Percentiles rank a stretch among this genome's conserved stretches.
Conservation (phyloP, 2,888 invertebrate genomes). For the Heteromyza rotundicornis region DNA sequence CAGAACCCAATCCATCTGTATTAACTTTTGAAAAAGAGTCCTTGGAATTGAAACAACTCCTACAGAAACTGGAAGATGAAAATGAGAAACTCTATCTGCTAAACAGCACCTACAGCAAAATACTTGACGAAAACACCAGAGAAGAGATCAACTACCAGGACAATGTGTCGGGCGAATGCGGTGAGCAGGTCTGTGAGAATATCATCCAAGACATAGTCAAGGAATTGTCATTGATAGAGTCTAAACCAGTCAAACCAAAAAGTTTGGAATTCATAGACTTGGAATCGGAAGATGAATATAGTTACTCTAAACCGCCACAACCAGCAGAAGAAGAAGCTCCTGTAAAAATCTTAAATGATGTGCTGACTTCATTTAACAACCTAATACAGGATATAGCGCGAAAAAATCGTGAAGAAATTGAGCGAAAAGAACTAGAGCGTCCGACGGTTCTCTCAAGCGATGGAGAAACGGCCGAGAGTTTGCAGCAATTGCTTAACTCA, state of each 20-base stretch:
- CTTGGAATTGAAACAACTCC: conserved; percentile 35
- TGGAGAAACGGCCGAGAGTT: conserved; percentile 34
- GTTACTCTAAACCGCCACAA: conserved; percentile 29
- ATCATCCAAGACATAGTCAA: conserved; percentile 39
- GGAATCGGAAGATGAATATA: conserved; percentile 45
- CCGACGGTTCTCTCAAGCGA: conserved; percentile 15
- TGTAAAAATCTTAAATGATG: conserved; percentile 31
- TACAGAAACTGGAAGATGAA: conserved; percentile 46
- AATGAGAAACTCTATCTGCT: conserved; percentile 33
- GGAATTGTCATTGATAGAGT: conserved; percentile 29
- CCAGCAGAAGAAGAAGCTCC: conserved; percentile 7
- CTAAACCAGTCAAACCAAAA: conserved; percentile 25
- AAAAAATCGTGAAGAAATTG: conserved; percentile 17
- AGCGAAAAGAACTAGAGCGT: conserved; percentile 4
- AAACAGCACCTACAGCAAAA: conserved; percentile 18
- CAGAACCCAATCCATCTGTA: conserved; percentile 15
- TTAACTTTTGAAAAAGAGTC: conserved; percentile 39
- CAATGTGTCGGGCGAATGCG: conserved; percentile 11
- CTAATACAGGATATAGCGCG: conserved; percentile 25
- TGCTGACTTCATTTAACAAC: conserved; percentile 33
- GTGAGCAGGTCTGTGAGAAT: conserved; percentile 27
- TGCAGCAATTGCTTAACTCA: conserved; percentile 37
- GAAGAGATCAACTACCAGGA: conserved; percentile 22
- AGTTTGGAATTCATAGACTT: conserved; percentile 39
- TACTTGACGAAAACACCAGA: conserved; percentile 21